These are phyloP conservation scores for Vanessa cardui DNA, from an alignment of 2,888 invertebrate species.

Conservation along the genomic window DNA sequence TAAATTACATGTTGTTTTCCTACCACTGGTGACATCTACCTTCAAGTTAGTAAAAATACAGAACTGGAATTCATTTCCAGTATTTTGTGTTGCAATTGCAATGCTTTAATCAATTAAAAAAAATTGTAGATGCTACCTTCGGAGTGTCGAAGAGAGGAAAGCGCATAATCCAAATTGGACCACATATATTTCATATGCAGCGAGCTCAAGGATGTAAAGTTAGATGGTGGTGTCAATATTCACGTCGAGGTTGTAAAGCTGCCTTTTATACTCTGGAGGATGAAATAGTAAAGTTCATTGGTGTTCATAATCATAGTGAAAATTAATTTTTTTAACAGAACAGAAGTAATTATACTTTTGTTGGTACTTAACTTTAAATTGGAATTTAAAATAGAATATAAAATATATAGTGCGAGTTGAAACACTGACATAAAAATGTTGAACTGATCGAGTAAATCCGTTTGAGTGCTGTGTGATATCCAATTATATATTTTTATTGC, in stretches of 20 bases:
- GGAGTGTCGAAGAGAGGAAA: slow-evolving; percentile 40
- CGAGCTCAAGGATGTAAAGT: slow-evolving; percentile 35
- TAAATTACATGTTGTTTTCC: too few relatives aligned
- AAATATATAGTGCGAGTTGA: too few relatives aligned
- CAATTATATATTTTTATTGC: too few relatives aligned
- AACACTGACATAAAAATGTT: too few relatives aligned
- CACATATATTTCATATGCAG: slow-evolving; percentile 38
- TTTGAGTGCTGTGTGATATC: too few relatives aligned
- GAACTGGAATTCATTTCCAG: too few relatives aligned
- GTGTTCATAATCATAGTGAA: slow-evolving; percentile 26
- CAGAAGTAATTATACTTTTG: background rate
- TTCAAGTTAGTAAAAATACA: background rate
- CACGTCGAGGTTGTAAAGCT: slow-evolving; percentile 24
- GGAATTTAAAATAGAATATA: too few relatives aligned
- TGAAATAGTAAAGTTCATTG: slow-evolving; percentile 25
- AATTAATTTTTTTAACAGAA: too few relatives aligned
- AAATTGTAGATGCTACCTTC: slow-evolving; percentile 15
- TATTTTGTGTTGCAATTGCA: background rate
- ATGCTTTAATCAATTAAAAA: background rate
- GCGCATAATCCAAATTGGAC: slow-evolving; percentile 36
- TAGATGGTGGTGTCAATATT: slow-evolving; percentile 40
- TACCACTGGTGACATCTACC: background rate
- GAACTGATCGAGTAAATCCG: too few relatives aligned
- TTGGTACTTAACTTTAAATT: too few relatives aligned
- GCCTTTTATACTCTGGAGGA: slow-evolving; percentile 39